Evolutionary conservation across 2,113 vertebrate genomes (phyloP).

Genomic region (Pluvianellus socialis): DNA sequence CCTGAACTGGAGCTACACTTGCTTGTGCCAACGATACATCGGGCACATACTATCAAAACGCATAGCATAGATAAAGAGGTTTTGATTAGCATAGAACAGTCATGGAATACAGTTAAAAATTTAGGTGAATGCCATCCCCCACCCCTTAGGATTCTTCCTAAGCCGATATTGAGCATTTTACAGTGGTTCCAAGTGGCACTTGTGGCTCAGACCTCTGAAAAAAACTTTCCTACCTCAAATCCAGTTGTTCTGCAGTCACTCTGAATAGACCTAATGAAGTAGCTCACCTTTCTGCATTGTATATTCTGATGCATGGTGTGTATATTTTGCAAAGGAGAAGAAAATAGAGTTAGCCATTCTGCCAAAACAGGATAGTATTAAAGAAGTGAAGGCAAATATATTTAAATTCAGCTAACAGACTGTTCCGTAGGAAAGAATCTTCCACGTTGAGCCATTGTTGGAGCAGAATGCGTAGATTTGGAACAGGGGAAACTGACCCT

Average conservation of each 20-base stretch:
- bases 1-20: neutral
- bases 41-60: neutral
- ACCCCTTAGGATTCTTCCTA: neutral
- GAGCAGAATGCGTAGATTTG: neutral
- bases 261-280: conserved; percentile 54
- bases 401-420: conserved; percentile 1
- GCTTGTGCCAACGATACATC: neutral
- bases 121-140: neutral
- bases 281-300: conserved; percentile 56
- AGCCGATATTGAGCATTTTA: neutral
- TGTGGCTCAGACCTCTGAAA: conserved; percentile 22
- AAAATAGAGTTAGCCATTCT: conserved; percentile 47
- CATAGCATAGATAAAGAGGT: neutral
- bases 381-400: conserved; percentile 34
- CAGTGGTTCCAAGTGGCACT: neutral
- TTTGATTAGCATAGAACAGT: neutral
- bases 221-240: conserved; percentile 60
- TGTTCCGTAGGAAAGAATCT: neutral
- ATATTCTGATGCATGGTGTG: conserved; percentile 36
- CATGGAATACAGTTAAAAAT: neutral
- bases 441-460: neutral
- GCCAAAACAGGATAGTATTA: conserved; percentile 29
- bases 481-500: neutral
- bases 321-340: conserved; percentile 47
- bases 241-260: conserved; percentile 59